These are phyloP conservation scores for Thera britannica DNA, from an alignment of 2,888 invertebrate genomes.

Conservation along the genomic window DNA sequence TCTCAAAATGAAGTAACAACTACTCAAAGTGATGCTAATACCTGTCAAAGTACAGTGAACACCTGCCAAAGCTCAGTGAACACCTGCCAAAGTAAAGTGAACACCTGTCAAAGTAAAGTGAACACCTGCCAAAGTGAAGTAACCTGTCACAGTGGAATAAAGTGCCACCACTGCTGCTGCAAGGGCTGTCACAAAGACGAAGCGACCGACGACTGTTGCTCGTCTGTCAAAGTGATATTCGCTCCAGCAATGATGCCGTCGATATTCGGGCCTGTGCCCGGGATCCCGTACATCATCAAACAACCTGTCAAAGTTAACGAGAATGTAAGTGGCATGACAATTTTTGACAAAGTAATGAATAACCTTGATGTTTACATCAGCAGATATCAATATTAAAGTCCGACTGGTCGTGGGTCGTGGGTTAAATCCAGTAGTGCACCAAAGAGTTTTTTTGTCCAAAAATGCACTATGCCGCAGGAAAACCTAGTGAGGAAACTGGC, in stretches of 20 bases:
- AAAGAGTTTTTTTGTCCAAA: too few relatives aligned
- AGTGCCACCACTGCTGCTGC: conserved; percentile 62
- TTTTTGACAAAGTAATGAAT: too few relatives aligned
- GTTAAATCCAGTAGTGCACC: too few relatives aligned
- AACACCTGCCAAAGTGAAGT: conserved; percentile 35
- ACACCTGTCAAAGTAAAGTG: conserved; percentile 25
- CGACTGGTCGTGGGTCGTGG: too few relatives aligned
- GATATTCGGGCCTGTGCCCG: conserved; percentile 64
- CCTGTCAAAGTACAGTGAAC: conserved; percentile 25
- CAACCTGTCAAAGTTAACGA: conserved; percentile 57
- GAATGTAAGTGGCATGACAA: conserved; percentile 57
- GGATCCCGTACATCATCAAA: conserved; percentile 69
- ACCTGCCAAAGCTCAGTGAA: conserved; percentile 51
- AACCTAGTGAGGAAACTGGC: too few relatives aligned
- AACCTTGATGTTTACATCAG: too few relatives aligned
- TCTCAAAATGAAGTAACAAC: conserved; percentile 47
- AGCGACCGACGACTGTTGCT: conserved; percentile 50
- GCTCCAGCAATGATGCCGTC: conserved; percentile 77
- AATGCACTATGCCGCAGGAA: too few relatives aligned
- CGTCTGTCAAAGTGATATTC: conserved; percentile 71
- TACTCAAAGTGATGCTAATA: conserved; percentile 34
- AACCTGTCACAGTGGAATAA: conserved; percentile 7
- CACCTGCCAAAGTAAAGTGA: conserved; percentile 36
- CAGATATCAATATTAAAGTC: too few relatives aligned
- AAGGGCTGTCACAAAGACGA: conserved; percentile 34